Evolutionary conservation across 2,888 invertebrate genomes (phyloP).

Genomic region (Phengaris arion): DNA sequence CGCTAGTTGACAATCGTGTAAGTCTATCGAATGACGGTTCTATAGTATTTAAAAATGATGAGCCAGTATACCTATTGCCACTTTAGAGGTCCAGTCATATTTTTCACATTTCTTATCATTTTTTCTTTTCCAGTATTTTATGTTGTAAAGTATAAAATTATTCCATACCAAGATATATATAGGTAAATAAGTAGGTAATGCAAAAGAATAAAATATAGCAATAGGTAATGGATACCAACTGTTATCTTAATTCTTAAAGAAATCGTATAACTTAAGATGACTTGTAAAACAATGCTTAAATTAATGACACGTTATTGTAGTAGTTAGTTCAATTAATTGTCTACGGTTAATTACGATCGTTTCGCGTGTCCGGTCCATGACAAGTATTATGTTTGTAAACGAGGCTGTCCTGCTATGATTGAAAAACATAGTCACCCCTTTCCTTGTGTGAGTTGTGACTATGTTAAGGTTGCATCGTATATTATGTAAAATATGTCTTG

Average conservation of each 20-base stretch:
- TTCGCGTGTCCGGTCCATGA: slow-evolving; percentile 3
- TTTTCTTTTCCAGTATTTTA: no score
- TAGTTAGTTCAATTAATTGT: slow-evolving; percentile 18
- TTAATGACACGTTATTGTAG: slow-evolving; percentile 9
- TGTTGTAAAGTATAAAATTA: no score
- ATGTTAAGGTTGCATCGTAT: not conserved
- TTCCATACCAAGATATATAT: not conserved
- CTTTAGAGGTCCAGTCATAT: no score
- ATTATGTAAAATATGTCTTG: not conserved
- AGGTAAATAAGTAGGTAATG: not conserved
- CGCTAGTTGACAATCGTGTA: no score
- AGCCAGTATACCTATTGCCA: no score
- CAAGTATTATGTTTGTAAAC: slow-evolving; percentile 15
- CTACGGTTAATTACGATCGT: not conserved
- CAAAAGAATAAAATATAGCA: no score
- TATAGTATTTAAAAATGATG: no score
- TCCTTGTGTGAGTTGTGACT: no score
- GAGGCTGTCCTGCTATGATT: not conserved
- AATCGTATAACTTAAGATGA: not conserved
- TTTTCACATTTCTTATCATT: no score
- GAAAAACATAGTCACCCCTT: not conserved
- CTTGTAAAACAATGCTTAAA: slow-evolving; percentile 13
- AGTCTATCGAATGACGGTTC: no score
- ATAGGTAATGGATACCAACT: no score
- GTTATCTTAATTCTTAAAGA: slow-evolving; percentile 9